phyloP scores from a whole-genome alignment of 2,113 vertebrate species.

The Phaethon lepturus region DNA sequence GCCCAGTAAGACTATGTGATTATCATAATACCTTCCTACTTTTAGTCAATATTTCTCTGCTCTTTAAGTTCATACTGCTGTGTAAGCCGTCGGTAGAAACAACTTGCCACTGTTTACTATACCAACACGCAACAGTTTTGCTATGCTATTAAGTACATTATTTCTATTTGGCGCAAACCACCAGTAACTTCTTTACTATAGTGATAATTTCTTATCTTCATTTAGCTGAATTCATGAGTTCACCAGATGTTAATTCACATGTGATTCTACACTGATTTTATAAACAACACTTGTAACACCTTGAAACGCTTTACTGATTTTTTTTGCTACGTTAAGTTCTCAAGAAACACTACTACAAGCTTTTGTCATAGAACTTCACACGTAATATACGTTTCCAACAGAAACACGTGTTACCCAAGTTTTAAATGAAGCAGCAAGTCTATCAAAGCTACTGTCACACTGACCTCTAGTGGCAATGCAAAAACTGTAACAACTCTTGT shows the following conservation, averaged over 20 bases:
- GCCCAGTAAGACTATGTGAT: neutral
- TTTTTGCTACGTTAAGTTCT: neutral
- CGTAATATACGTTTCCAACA: fast-evolving
- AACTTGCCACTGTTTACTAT: neutral
- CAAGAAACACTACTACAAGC: neutral
- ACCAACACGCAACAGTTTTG: neutral
- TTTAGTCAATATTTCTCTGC: neutral
- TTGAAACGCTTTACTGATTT: neutral
- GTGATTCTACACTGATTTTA: neutral
- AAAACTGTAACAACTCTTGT: neutral
- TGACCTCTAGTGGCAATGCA: constrained; percentile 67
- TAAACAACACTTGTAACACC: neutral
- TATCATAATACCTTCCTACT: neutral
- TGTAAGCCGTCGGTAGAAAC: neutral
- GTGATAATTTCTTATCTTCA: neutral
- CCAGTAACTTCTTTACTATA: neutral
- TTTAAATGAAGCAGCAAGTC: neutral
- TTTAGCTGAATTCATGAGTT: neutral
- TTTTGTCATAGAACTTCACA: neutral
- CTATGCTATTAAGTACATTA: neutral
- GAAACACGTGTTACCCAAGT: fast-evolving
- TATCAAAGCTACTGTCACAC: neutral
- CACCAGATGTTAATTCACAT: neutral
- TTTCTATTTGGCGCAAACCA: neutral
- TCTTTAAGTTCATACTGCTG: neutral